Percentiles rank a stretch among this genome's conserved stretches.
phyloP scores from a whole-genome alignment of 2,797 vertebrate species.

The Karalla daura region DNA sequence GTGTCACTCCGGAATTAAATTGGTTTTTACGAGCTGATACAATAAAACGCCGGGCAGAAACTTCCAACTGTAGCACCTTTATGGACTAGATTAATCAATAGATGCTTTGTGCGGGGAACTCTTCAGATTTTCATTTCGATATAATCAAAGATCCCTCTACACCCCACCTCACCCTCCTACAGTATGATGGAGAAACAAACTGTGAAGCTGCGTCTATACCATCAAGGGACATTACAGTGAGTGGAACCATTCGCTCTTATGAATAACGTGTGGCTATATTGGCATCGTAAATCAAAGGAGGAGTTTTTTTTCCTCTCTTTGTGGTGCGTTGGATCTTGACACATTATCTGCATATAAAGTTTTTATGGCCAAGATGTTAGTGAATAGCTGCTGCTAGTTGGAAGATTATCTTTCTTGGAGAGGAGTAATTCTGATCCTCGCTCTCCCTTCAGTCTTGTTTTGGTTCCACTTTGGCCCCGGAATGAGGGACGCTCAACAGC shows the following conservation, averaged over 20 bases:
- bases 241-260: no score
- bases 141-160: not conserved
- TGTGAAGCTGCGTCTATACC: not conserved
- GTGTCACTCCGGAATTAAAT: slow-evolving; percentile 7
- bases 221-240: no score
- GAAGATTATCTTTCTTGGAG: no score
- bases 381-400: not conserved
- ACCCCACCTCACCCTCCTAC: not conserved
- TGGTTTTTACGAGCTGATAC: slow-evolving; percentile 13
- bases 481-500: no score
- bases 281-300: not conserved
- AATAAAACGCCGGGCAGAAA: not conserved
- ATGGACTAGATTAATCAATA: not conserved
- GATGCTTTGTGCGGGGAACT: not conserved
- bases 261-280: not conserved
- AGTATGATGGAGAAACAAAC: not conserved
- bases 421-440: not conserved
- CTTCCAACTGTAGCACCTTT: not conserved
- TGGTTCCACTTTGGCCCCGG: not conserved
- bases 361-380: not conserved
- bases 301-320: not conserved
- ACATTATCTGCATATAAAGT: not conserved
- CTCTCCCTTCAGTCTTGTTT: not conserved
- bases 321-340: not conserved
- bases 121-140: not conserved